A percentile compares a stretch with the other conserved stretches of the same genome.
Evolutionary conservation across 2,797 vertebrate genomes (phyloP).

Genomic region (Clarias pachynema): DNA sequence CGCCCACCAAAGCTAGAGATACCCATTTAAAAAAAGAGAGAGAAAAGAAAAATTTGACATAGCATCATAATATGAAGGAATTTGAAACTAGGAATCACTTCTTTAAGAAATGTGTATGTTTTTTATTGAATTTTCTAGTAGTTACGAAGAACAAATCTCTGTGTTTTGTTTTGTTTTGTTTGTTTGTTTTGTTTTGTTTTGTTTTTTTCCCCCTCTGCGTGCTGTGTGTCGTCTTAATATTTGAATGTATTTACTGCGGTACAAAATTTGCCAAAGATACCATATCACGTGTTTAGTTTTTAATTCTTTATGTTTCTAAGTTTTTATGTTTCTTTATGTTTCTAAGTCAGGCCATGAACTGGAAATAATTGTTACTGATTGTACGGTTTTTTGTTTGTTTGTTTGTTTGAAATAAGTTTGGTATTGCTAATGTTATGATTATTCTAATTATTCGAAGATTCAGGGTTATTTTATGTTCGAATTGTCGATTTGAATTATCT

Average conservation of each 20-base stretch:
- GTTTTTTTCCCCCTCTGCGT: constrained; percentile 80
- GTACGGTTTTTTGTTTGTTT: constrained; percentile 67
- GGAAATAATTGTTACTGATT: constrained; percentile 87
- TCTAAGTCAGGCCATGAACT: constrained; percentile 76
- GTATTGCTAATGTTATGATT: constrained; percentile 44
- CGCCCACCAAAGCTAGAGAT: constrained; percentile 93
- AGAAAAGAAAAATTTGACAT: constrained; percentile 69
- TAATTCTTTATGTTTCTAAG: constrained; percentile 64
- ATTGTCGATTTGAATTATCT: constrained; percentile 83
- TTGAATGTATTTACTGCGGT: constrained; percentile 99
- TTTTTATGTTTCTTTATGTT: constrained; percentile 70
- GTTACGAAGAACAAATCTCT: constrained; percentile 86
- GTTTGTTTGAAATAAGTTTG: constrained; percentile 49
- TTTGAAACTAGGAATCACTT: constrained; percentile 81
- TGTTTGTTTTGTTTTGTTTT: constrained; percentile 79
- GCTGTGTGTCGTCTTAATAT: constrained; percentile 98
- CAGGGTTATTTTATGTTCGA: constrained; percentile 87
- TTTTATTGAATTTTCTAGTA: constrained; percentile 99
- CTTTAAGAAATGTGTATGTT: constrained; percentile 96
- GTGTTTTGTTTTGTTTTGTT: constrained; percentile 80
- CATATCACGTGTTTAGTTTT: constrained; percentile 77
- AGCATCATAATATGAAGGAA: constrained; percentile 78
- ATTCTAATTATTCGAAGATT: constrained; percentile 67
- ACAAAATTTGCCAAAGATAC: constrained; percentile 99
- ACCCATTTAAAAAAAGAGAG: constrained; percentile 78